Evolutionary conservation across 2,888 invertebrate species (phyloP).

Genomic region (Drosophila macrospina): DNA sequence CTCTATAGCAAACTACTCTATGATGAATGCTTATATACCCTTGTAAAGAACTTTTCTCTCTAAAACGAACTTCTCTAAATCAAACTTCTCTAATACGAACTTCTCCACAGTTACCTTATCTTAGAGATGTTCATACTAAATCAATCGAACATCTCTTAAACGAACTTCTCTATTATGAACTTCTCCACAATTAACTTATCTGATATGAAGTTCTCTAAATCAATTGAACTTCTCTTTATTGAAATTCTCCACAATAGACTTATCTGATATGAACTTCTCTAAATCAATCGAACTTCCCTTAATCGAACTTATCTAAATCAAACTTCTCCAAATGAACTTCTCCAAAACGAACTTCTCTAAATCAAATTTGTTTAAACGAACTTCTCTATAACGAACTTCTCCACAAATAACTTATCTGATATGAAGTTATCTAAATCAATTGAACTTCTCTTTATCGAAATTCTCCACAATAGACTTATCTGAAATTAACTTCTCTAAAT

Average conservation of each 20-base stretch:
- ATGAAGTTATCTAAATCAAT: too few species aligned
- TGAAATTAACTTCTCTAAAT: neutral
- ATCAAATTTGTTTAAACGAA: neutral
- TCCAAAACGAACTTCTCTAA: neutral
- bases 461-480: neutral
- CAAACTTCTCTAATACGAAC: too few species aligned
- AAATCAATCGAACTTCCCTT: neutral
- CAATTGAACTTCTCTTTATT: too few species aligned
- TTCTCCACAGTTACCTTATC: too few species aligned
- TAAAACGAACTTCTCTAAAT: neutral
- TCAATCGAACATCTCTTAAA: too few species aligned
- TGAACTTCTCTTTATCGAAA: neutral
- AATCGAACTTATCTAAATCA: neutral
- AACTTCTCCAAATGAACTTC: neutral
- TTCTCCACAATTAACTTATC: neutral
- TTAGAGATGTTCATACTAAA: too few species aligned
- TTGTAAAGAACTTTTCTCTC: neutral
- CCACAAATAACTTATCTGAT: neutral
- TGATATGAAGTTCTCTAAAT: neutral
- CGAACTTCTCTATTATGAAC: neutral
- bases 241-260: neutral
- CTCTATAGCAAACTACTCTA: neutral
- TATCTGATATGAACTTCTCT: neutral
- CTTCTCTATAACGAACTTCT: neutral
- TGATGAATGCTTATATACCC: too few species aligned